These are phyloP conservation scores for Frankliniella intonsa DNA, from an alignment of 2,888 invertebrate species.

Conservation along the genomic window DNA sequence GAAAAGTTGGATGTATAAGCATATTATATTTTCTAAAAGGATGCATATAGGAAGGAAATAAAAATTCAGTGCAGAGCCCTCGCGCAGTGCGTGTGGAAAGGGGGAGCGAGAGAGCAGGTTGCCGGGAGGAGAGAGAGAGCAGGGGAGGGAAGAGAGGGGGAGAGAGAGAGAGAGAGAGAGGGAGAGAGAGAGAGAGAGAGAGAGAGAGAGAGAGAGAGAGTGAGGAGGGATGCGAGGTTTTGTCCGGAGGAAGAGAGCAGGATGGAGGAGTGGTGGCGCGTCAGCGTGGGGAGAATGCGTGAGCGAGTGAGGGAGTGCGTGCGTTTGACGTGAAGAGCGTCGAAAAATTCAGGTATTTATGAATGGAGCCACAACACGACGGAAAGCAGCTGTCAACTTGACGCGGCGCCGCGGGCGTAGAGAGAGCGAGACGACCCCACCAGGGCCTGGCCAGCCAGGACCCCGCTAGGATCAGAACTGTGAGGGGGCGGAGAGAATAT, in stretches of 20 bases:
- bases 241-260: not conserved
- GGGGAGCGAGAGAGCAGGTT: not conserved
- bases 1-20: constrained; percentile 4
- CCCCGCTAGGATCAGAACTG: no score
- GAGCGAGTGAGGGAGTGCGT: not conserved
- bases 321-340: constrained; percentile 24
- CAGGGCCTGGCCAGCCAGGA: no score
- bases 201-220: no score
- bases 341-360: constrained; percentile 24
- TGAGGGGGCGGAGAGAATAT: no score
- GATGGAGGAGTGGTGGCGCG: not conserved
- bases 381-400: not conserved
- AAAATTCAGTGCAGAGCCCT: constrained; percentile 9
- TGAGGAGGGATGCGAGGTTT: no score
- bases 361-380: constrained; percentile 1
- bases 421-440: no score
- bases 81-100: no score
- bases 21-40: constrained; percentile 27
- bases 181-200: not conserved
- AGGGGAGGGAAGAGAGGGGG: not conserved
- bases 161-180: not conserved
- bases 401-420: not conserved
- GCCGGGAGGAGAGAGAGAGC: not conserved
- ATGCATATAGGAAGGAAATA: constrained; percentile 23
- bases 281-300: not conserved